Base-by-base conservation (phyloP, 2,888 invertebrate species). In the Hypomecis punctinalis region DNA sequence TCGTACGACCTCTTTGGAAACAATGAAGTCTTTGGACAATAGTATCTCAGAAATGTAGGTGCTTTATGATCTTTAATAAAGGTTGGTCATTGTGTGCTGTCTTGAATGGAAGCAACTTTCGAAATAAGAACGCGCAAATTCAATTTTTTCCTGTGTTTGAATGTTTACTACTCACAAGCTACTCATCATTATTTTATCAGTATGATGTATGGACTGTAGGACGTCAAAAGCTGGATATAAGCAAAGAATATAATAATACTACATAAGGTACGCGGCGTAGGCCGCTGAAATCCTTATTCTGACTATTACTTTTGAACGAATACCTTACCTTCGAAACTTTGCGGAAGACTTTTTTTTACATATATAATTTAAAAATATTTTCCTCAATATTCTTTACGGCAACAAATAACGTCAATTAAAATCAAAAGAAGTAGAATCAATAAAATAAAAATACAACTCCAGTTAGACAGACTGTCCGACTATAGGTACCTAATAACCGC, bases 1-100 rank as follows among this genome's bases (percentile, higher is more conserved):
- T 81, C 79, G 74, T 75, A 76, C 75, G 69, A 73, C 70, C 73
- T 72, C 70, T 69, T 71, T 70, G 67, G 69, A 73, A 52, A 82
- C 79, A 79, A 78, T 79, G 73, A 70, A 77, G 73, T 75, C 73
- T 63, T 63, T 63, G 69, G 67, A 65, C 69, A 69, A 72, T 73
- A 70, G 61, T 60, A 67, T 67, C 65, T 67, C 61, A 66, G 68
- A 69, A 71, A 68, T 67, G 64, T 69, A 61, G 65, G 69, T 63
- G 63, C 63, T 68, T 67, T 66, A 67, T 67, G 62, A 55, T 70
- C 42, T 59, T 58, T 35, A 47, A 45, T 40, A 59, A 59, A 58
- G 63, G 63, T 39, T 58, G 63, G 40, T 51, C 46, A 40, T 63
- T 58, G 58, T 47, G 58, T 46, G 66, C 62, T 55, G 55, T 70